Percentiles rank a stretch among this genome's conserved stretches.
These are phyloP conservation scores for Copidosoma aretas DNA, from an alignment of 2,888 invertebrate genomes.

Conservation along the genomic window DNA sequence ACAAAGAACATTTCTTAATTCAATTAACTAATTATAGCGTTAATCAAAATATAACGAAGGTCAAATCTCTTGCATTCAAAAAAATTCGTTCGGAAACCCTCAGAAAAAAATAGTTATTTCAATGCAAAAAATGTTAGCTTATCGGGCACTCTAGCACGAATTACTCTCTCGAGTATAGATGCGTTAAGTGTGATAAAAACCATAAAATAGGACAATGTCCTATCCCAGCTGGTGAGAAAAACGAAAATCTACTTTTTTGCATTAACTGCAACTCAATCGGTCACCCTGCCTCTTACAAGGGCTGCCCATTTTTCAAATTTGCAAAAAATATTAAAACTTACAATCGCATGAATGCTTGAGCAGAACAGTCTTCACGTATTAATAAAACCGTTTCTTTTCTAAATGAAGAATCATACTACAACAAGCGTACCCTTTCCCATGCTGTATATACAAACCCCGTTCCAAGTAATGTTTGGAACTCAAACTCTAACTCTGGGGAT, in stretches of 20 bases:
- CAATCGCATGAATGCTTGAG: too few species aligned
- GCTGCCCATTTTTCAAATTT: slow-evolving; percentile 22
- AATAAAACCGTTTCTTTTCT: too few species aligned
- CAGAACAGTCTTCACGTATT: background rate
- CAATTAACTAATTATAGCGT: slow-evolving; percentile 7
- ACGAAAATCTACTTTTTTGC: background rate
- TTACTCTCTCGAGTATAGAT: too few species aligned
- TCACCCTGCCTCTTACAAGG: slow-evolving; percentile 25
- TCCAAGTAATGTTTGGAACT: too few species aligned
- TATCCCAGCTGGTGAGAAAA: background rate
- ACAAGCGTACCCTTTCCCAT: too few species aligned
- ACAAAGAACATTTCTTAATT: background rate
- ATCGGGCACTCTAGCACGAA: background rate
- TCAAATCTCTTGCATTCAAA: slow-evolving; percentile 22
- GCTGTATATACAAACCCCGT: too few species aligned
- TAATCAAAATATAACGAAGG: slow-evolving; percentile 3
- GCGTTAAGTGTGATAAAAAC: too few species aligned
- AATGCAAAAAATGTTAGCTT: slow-evolving; percentile 31
- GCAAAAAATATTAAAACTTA: background rate
- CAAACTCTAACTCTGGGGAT: too few species aligned
- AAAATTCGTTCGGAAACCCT: slow-evolving; percentile 21
- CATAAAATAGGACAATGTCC: too few species aligned
- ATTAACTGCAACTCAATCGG: slow-evolving; percentile 25
- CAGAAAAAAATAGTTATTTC: slow-evolving; percentile 11
- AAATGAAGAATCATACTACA: too few species aligned